A percentile compares a stretch with the other conserved stretches of the same genome.
phyloP scores from a whole-genome alignment of 2,888 invertebrate species.

The Hemistola chrysoprasaria region DNA sequence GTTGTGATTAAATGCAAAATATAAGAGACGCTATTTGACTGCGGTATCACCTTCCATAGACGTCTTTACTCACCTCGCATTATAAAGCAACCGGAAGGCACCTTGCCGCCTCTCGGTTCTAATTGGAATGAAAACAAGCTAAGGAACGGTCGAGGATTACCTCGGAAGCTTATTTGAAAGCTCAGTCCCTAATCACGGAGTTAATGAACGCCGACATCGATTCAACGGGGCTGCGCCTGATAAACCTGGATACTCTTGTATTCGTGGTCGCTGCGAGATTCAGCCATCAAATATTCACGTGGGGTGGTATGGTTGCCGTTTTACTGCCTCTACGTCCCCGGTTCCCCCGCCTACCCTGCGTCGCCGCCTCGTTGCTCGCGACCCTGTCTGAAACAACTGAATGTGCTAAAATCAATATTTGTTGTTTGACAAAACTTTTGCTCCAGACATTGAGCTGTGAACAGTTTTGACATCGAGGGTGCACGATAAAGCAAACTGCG shows the following conservation, averaged over 20 bases:
- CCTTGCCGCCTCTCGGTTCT: conserved; percentile 19
- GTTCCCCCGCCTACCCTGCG: conserved; percentile 27
- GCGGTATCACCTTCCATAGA: too few relatives aligned
- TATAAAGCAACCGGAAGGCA: conserved; percentile 8
- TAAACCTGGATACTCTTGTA: conserved; percentile 49
- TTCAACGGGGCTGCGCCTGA: conserved; percentile 39
- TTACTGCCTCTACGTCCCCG: conserved; percentile 57
- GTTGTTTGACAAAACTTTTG: conserved; percentile 68
- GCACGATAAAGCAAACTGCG: conserved; percentile 10
- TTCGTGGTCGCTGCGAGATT: conserved; percentile 69
- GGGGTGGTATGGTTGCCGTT: conserved; percentile 73
- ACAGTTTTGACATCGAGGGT: conserved; percentile 13
- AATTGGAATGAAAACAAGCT: conserved; percentile 38
- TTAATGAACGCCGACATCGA: conserved; percentile 45
- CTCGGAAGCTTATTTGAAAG: conserved; percentile 35
- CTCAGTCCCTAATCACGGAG: conserved; percentile 40
- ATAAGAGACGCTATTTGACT: too few relatives aligned
- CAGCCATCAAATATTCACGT: conserved; percentile 79
- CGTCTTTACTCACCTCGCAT: background rate
- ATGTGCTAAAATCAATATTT: conserved; percentile 78
- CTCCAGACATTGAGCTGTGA: conserved; percentile 33
- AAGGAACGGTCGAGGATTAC: conserved; percentile 29
- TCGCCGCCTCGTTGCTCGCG: conserved; percentile 39
- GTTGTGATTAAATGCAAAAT: too few relatives aligned
- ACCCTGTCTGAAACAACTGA: conserved; percentile 73